A percentile compares a stretch with the other conserved stretches of the same genome.
Evolutionary conservation across 2,888 invertebrate species (phyloP).

Genomic region (Aspidiotus destructor): DNA sequence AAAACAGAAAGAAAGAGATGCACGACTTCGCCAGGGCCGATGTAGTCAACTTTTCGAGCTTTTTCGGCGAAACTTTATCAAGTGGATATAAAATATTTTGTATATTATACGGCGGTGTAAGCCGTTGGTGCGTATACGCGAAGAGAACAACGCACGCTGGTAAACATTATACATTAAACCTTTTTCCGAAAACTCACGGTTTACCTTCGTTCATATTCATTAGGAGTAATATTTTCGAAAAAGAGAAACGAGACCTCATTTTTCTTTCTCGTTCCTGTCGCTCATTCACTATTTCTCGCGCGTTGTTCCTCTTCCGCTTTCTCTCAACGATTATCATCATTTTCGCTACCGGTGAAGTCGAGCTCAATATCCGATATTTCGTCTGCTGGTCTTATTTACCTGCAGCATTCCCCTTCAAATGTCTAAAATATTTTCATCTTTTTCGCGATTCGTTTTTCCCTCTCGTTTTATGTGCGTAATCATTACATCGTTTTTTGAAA

Average conservation of each 20-base stretch:
- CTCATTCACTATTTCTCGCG: background rate
- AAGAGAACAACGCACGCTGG: conserved; percentile 21
- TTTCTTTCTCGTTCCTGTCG: background rate
- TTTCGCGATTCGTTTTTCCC: too few relatives aligned
- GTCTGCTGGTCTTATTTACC: background rate
- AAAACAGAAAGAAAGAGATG: background rate
- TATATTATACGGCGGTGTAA: conserved; percentile 1
- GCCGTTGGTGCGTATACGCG: conserved; percentile 16
- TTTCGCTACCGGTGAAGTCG: background rate
- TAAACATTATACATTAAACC: conserved; percentile 18
- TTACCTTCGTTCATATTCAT: conserved; percentile 26
- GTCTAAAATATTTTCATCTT: background rate
- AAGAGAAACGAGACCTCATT: background rate
- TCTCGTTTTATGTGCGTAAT: too few relatives aligned
- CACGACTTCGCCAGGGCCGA: background rate
- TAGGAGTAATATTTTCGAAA: conserved; percentile 21
- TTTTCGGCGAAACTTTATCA: conserved; percentile 25
- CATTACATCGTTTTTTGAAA: too few relatives aligned
- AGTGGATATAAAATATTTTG: conserved; percentile 22
- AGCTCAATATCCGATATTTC: background rate
- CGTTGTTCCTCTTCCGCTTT: too few relatives aligned
- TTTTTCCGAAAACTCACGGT: conserved; percentile 15
- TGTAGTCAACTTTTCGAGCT: conserved; percentile 18
- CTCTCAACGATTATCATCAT: background rate
- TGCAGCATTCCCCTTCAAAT: background rate